Evolutionary conservation across 2,797 vertebrate genomes (phyloP), one percentile per base, ranked within the genome.

Genomic region (Atherinosoma microstoma): DNA sequence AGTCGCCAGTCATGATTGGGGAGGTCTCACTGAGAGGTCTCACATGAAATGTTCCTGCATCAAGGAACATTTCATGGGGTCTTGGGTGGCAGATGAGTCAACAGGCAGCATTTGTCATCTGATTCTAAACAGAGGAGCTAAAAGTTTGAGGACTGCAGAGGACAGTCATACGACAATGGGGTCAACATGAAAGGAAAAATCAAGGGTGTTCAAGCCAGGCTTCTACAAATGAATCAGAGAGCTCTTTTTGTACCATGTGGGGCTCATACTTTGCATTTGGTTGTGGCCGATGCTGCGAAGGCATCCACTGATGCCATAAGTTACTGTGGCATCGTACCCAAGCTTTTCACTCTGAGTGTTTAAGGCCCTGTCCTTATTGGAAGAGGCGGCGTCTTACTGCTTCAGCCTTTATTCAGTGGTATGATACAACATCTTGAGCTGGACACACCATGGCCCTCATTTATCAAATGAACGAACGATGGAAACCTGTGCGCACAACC

Each of bases 251-350:
- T 84, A 16, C 64, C 69, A 64, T 79, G 70, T 67, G 58, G 64
- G 16, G 70, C 64, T 3, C 59, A 82, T 24, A 82, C 71, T 53
- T n/a, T 84, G 24, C 74, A 77, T 58, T 29, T 80, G 29, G 64
- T 80, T n/a, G 59, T 75, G 20, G 40, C 53, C 12, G 66, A 84
- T 76, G 59, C 71, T 74, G 62, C 79, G 13, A 62, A 76, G 32
- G 53, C 38, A 32, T 82, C 76, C 51, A 11, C 34, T n/a, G 73
- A 80, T 75, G 75, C 75, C 40, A 62, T 35, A 20, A 22, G 40
- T 54, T 84, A 80, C 51, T 83, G 75, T 84, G 76, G 53, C 22
- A 61, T 64, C 7, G 6, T 85, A 6, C 70, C 76, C 7, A 77
- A 83, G 27, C 58, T 82, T 7, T 87, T 38, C 64, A 76, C 15